These are phyloP conservation scores for Trypoxylus dichotomus DNA, from an alignment of 1,140 invertebrate species.

Conservation along the genomic window DNA sequence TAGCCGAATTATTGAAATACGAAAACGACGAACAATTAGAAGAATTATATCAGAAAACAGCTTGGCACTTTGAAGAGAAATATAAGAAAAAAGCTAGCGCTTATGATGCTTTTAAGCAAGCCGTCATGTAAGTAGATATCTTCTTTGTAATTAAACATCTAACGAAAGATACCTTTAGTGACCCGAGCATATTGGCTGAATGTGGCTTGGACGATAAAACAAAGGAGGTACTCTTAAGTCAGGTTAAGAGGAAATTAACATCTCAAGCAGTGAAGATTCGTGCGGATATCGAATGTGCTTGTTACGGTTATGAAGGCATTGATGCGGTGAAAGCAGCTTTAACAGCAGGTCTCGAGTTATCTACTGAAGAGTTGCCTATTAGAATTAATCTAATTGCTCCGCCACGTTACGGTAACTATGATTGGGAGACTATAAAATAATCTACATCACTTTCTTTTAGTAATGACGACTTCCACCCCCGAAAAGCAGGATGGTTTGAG, in stretches of 20 bases:
- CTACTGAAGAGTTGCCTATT: constrained; percentile 91
- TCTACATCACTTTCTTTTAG: constrained; percentile 56
- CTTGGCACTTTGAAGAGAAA: constrained; percentile 98
- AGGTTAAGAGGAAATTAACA: constrained; percentile 95
- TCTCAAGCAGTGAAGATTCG: constrained; percentile 98
- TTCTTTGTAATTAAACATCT: background rate
- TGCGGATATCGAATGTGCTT: constrained; percentile 97
- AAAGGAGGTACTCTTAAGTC: constrained; percentile 89
- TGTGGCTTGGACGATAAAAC: constrained; percentile 93
- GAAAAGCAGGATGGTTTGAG: constrained; percentile 93
- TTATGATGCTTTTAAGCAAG: constrained; percentile 98
- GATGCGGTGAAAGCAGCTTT: constrained; percentile 97
- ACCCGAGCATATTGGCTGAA: constrained; percentile 93
- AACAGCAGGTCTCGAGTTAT: constrained; percentile 87
- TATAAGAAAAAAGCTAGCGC: constrained; percentile 91
- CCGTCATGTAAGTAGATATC: constrained; percentile 78
- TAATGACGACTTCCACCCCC: constrained; percentile 97
- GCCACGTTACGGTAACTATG: constrained; percentile 81
- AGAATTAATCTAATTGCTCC: constrained; percentile 99
- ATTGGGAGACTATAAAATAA: too few species aligned
- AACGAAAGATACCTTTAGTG: constrained; percentile 60
- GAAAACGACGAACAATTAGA: constrained; percentile 91
- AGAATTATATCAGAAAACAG: constrained; percentile 95
- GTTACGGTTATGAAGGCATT: constrained; percentile 98
- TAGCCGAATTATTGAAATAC: constrained; percentile 92